A percentile compares a stretch with the other conserved stretches of the same genome.
Evolutionary conservation across 2,113 vertebrate species (phyloP).

Genomic region (Pyrgilauda ruficollis): DNA sequence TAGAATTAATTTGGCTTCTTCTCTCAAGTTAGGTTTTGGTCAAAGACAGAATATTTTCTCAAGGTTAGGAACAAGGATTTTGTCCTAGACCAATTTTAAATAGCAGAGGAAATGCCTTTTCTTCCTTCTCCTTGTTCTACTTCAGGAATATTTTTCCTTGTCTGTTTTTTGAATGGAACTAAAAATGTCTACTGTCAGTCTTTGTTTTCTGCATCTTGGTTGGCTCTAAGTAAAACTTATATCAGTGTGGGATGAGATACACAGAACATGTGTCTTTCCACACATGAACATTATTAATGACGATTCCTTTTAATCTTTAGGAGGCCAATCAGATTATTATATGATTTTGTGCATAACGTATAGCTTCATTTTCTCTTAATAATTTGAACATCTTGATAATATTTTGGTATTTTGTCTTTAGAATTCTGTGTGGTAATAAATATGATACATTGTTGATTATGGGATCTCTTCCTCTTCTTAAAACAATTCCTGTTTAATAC

Average conservation of each 20-base stretch:
- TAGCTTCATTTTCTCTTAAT: background rate
- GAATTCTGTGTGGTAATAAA: background rate
- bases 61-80: background rate
- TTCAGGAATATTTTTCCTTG: background rate
- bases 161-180: background rate
- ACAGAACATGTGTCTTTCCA: background rate
- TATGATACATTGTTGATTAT: accelerated
- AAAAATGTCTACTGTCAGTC: background rate
- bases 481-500: background rate
- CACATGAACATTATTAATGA: background rate
- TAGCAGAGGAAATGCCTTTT: background rate
- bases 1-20: background rate
- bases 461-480: background rate
- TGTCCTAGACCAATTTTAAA: background rate
- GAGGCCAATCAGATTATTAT: background rate
- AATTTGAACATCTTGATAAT: background rate
- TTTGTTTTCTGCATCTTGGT: background rate
- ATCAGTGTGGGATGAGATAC: background rate
- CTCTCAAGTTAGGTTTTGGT: background rate
- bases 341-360: background rate
- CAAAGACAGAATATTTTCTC: background rate
- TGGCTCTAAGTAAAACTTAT: background rate
- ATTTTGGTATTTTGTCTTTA: background rate
- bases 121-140: background rate
- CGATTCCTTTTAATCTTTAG: background rate